A percentile compares a stretch with the other conserved stretches of the same genome.
phyloP scores from a whole-genome alignment of 2,797 vertebrate species.

The Chloroceryle inda region DNA sequence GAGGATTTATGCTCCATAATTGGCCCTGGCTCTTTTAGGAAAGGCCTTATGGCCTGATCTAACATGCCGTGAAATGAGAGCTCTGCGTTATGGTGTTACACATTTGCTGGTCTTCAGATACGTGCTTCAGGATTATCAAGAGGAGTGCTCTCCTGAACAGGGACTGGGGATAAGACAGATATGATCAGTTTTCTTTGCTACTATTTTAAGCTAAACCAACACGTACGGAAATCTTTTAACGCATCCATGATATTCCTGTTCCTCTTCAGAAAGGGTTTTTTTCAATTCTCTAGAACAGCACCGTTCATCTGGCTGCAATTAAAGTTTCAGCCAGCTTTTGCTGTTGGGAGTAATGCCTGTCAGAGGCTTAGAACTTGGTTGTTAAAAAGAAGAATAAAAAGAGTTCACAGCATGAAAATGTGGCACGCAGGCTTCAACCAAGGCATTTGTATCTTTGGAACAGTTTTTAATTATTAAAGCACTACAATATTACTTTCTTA shows the following conservation, averaged over 20 bases:
- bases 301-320: background rate
- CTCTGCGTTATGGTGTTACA: background rate
- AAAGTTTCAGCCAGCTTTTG: slow-evolving; percentile 7
- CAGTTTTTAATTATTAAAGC: background rate
- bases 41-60: background rate
- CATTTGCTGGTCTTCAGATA: background rate
- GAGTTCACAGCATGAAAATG: background rate
- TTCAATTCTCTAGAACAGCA: background rate
- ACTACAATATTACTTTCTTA: background rate
- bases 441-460: background rate
- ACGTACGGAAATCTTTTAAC: background rate
- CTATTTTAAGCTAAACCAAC: background rate
- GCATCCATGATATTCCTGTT: background rate
- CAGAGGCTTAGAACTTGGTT: slow-evolving; percentile 14
- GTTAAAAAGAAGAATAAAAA: slow-evolving; percentile 42
- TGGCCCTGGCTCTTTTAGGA: background rate
- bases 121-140: background rate
- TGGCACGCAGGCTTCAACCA: background rate
- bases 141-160: background rate
- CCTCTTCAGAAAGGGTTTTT: background rate
- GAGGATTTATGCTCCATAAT: background rate
- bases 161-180: background rate
- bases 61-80: background rate
- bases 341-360: background rate
- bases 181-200: background rate